phyloP scores from a whole-genome alignment of 2,888 invertebrate species.

The Orthonevra nobilis region DNA sequence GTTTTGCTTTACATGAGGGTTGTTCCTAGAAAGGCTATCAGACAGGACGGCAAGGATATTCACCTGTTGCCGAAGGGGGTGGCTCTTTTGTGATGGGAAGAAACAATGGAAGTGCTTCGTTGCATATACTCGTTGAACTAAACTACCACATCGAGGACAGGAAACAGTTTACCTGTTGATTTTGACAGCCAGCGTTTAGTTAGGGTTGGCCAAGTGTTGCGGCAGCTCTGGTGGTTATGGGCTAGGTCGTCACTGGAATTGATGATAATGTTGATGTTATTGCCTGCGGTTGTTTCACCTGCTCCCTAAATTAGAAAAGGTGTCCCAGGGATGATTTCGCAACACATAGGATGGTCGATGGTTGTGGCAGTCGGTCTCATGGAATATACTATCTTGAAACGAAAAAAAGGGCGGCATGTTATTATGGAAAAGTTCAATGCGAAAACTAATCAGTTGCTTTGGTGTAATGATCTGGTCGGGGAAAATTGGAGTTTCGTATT shows the following conservation, averaged over 20 bases:
- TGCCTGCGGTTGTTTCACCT: slow-evolving; percentile 59
- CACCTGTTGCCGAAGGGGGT: slow-evolving; percentile 61
- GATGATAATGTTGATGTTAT: slow-evolving; percentile 58
- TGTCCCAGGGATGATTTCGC: slow-evolving; percentile 53
- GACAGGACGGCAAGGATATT: no score
- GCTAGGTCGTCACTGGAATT: slow-evolving; percentile 50
- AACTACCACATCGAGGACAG: neutral
- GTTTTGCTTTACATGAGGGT: slow-evolving; percentile 40
- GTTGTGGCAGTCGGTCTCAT: no score
- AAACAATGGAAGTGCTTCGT: slow-evolving; percentile 23
- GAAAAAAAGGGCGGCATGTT: no score
- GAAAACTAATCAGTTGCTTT: no score
- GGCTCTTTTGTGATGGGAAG: no score
- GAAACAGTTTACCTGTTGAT: slow-evolving; percentile 60
- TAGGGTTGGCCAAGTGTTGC: slow-evolving; percentile 36
- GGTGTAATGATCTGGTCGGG: no score
- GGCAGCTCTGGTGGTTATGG: slow-evolving; percentile 5
- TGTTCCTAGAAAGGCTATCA: no score
- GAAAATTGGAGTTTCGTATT: no score
- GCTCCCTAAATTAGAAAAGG: slow-evolving; percentile 56
- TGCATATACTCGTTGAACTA: slow-evolving; percentile 23
- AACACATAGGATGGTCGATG: no score
- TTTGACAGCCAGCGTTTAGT: slow-evolving; percentile 16
- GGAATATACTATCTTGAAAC: no score
- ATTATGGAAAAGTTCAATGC: no score